Evolutionary conservation across 2,888 invertebrate species (phyloP), one percentile per base, ranked within the genome.

Genomic region (Heteropelma amictum): DNA sequence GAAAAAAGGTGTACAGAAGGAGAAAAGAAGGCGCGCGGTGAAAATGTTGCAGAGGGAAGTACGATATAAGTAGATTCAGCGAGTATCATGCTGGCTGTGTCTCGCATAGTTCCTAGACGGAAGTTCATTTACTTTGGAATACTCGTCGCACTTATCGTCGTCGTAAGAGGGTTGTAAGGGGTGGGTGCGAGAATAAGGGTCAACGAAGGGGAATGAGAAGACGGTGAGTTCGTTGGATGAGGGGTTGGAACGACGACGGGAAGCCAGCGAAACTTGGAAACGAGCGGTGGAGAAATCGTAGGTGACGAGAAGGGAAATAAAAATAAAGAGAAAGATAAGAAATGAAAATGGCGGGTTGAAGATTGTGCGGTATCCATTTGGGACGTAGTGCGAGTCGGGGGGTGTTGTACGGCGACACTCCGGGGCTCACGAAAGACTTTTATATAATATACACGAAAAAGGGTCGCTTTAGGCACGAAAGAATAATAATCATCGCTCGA

Each of bases 71-170:
- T 74, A 63, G 73, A 77, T 75, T 47, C 65, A 65, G 40, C 53
- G 17, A 5, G 60, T 42, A 17, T 10, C 53, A n/a, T n/a, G n/a
- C 35, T 45, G 28, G 45, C 70, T 70, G 42, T 58, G 56, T 23
- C n/a, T n/a, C 64, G 40, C 75, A 60, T 74, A 61, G 70, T 70
- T 75, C 67, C 56, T 67, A 73, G 71, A 67, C 74, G 77, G 75
- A 79, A 78, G 79, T 78, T 79, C 75, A 77, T 79, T 79, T 76
- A 77, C 77, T 77, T 77, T 68, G 61, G 35, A 75, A 77, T 76
- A 60, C 71, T 68, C 74, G 76, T 72, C 70, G 73, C 61, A 73
- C 76, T 78, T 76, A 76, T 76, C 76, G 70, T 77, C 70, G 63
- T 61, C 61, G 61, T 70, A 54, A 30, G 58, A 47, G 56, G 56